phyloP scores from a whole-genome alignment of 1,140 invertebrate genomes.

The Pteromalus puparum region DNA sequence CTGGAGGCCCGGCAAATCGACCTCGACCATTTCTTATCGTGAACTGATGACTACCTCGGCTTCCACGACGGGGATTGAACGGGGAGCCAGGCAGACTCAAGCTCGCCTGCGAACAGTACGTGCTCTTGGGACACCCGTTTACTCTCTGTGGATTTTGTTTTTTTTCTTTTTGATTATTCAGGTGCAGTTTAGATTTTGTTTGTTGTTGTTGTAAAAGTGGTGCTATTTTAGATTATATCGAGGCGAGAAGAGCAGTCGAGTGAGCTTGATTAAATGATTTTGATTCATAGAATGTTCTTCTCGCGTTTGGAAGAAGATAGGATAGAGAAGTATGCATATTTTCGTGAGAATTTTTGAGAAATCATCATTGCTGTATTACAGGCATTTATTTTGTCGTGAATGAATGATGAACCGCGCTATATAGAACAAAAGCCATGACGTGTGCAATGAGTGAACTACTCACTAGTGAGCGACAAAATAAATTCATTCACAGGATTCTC shows the following conservation, averaged over 20 bases:
- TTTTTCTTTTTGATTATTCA: constrained; percentile 5
- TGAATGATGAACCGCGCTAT: neutral
- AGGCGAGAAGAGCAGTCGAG: neutral
- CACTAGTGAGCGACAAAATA: neutral
- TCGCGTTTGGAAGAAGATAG: neutral
- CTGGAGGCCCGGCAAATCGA: constrained; percentile 79
- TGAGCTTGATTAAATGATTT: too few relatives aligned
- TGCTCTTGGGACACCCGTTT: constrained; percentile 10
- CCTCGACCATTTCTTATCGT: constrained; percentile 89
- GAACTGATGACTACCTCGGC: constrained; percentile 93
- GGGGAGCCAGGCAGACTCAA: constrained; percentile 97
- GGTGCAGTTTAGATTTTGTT: neutral
- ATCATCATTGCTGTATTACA: neutral
- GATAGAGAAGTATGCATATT: neutral
- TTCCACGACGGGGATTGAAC: constrained; percentile 92
- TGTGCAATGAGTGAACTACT: neutral
- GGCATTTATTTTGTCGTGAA: neutral
- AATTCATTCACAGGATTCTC: neutral
- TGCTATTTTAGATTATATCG: neutral
- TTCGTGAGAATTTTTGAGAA: neutral
- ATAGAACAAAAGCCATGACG: neutral
- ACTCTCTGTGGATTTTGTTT: neutral
- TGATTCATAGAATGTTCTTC: neutral
- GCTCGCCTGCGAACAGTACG: constrained; percentile 84
- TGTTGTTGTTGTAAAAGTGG: neutral